phyloP scores from a whole-genome alignment of 2,888 invertebrate genomes.

The Scaptomyza tumidula region DNA sequence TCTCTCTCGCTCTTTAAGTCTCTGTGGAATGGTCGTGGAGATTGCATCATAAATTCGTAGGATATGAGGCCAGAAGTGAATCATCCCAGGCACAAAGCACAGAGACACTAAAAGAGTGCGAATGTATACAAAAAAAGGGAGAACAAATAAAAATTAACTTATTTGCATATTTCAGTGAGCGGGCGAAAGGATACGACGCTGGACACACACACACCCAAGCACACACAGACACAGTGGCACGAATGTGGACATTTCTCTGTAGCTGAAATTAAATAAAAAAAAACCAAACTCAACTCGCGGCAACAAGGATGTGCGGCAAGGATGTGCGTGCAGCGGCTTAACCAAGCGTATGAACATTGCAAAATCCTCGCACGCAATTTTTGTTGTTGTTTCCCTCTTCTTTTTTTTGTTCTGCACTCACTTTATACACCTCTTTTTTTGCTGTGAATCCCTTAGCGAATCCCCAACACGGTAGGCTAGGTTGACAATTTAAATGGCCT shows the following conservation, averaged over 20 bases:
- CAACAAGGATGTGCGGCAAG: conserved; percentile 65
- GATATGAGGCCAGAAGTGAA: conserved; percentile 66
- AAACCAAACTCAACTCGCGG: conserved; percentile 52
- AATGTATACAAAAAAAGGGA: conserved; percentile 33
- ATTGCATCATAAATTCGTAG: conserved; percentile 79
- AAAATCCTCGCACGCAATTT: conserved; percentile 67
- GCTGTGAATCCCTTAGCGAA: conserved; percentile 12
- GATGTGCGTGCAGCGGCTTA: conserved; percentile 66
- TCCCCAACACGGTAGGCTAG: not conserved
- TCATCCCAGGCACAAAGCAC: conserved; percentile 42
- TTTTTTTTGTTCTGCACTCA: not conserved
- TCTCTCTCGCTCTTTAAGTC: conserved; percentile 3
- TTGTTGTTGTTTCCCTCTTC: conserved; percentile 7
- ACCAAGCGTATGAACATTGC: conserved; percentile 70
- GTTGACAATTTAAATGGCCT: not conserved
- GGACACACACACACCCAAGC: conserved; percentile 29
- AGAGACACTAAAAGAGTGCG: conserved; percentile 3
- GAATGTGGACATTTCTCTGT: conserved; percentile 47
- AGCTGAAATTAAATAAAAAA: conserved; percentile 67
- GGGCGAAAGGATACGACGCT: conserved; percentile 66
- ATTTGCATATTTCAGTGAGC: conserved; percentile 76
- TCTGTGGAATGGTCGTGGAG: conserved; percentile 60
- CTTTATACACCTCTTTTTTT: not conserved
- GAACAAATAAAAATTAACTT: conserved; percentile 78
- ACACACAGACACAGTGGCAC: not conserved